Evolutionary conservation across 2,113 vertebrate species (phyloP).

Genomic region (Orientallactaga bullata): DNA sequence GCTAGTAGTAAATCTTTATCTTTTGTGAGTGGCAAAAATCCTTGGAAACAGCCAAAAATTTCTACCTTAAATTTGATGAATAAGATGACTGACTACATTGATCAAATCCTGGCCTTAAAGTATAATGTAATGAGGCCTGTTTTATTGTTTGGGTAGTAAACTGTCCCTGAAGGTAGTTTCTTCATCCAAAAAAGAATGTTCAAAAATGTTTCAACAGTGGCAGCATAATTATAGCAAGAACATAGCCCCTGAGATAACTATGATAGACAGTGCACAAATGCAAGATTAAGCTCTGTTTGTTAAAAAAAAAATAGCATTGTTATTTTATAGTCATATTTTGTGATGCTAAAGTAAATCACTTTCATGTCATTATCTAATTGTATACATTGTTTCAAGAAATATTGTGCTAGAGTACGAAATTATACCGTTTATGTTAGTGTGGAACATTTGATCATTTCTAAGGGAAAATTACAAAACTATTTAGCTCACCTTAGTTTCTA

Average conservation of each 20-base stretch:
- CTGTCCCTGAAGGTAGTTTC: slow-evolving; percentile 58
- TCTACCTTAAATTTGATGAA: slow-evolving; percentile 56
- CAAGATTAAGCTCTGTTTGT: slow-evolving; percentile 67
- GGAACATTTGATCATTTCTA: slow-evolving; percentile 68
- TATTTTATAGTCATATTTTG: slow-evolving; percentile 54
- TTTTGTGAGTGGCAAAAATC: slow-evolving; percentile 45
- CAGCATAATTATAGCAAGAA: slow-evolving; percentile 54
- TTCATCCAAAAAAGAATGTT: slow-evolving; percentile 32
- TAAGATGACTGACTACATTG: slow-evolving; percentile 34
- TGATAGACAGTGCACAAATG: slow-evolving; percentile 54
- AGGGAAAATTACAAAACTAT: slow-evolving; percentile 73
- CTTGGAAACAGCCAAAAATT: slow-evolving; percentile 28
- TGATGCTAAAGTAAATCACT: slow-evolving; percentile 61
- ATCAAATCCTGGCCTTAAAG: slow-evolving; percentile 58
- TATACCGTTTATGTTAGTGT: slow-evolving; percentile 37
- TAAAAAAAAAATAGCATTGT: slow-evolving; percentile 48
- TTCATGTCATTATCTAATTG: slow-evolving; percentile 70
- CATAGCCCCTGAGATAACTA: slow-evolving; percentile 44
- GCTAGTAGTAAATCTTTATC: slow-evolving; percentile 58
- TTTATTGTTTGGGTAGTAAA: slow-evolving; percentile 54
- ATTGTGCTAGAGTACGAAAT: slow-evolving; percentile 62
- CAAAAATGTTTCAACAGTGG: slow-evolving; percentile 50
- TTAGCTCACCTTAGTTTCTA: slow-evolving; percentile 71
- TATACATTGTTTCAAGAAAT: slow-evolving; percentile 75
- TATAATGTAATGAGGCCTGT: slow-evolving; percentile 58